phyloP scores from a whole-genome alignment of 1,140 invertebrate species.

The Wasmannia auropunctata region DNA sequence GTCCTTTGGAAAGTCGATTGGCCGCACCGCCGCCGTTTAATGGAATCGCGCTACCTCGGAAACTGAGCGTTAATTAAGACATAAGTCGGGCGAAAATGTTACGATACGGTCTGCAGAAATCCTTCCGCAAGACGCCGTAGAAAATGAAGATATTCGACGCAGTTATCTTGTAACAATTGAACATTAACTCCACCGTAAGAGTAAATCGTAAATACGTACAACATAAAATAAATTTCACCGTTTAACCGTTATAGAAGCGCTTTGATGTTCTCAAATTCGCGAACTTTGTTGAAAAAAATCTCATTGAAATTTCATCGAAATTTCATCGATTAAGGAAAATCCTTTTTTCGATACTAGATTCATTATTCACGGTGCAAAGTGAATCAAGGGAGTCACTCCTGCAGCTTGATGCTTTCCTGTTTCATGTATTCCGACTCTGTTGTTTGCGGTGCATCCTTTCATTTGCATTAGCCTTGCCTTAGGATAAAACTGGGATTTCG shows the following conservation, averaged over 20 bases:
- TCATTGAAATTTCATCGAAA: background rate
- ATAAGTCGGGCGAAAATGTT: conserved; percentile 34
- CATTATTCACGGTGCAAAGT: background rate
- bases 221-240: background rate
- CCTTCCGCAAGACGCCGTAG: background rate
- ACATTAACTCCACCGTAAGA: conserved; percentile 3
- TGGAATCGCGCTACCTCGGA: background rate
- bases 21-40: background rate
- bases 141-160: conserved; percentile 19
- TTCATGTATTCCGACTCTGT: conserved; percentile 7
- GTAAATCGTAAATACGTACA: background rate
- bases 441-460: conserved; percentile 27
- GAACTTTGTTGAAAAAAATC: background rate
- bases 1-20: conserved; percentile 23
- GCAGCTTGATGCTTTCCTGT: background rate
- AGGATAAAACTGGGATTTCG: conserved; percentile 33
- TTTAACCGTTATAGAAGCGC: background rate
- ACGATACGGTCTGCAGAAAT: conserved; percentile 26
- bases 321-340: background rate
- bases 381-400: background rate
- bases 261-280: background rate
- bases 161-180: conserved; percentile 15
- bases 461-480: conserved; percentile 44
- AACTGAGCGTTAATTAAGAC: conserved; percentile 45
- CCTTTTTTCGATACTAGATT: background rate